Evolutionary conservation across 2,113 vertebrate genomes (phyloP).

Genomic region (Beaufortia kweichowensis): DNA sequence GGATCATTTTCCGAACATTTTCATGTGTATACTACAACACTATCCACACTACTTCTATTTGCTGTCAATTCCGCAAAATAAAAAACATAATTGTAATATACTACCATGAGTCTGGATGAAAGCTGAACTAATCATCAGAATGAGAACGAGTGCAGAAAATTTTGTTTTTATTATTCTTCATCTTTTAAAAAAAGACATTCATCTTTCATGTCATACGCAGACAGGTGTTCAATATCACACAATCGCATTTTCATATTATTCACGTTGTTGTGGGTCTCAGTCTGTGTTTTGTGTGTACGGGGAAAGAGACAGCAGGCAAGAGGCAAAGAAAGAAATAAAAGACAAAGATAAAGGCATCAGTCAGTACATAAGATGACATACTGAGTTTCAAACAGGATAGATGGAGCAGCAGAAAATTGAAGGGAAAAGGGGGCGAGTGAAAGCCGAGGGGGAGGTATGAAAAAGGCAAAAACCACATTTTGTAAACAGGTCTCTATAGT

Average conservation of each 20-base stretch:
- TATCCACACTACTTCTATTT: neutral
- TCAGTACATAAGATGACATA: slow-evolving; percentile 40
- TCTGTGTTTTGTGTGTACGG: neutral
- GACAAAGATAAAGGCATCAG: slow-evolving; percentile 13
- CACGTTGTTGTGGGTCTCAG: neutral
- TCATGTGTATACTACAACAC: neutral
- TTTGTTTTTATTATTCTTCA: neutral
- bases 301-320: neutral
- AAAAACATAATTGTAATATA: neutral
- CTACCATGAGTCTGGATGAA: neutral
- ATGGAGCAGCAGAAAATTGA: slow-evolving; percentile 46
- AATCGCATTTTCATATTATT: slow-evolving; percentile 19
- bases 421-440: slow-evolving; percentile 39
- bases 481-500: slow-evolving; percentile 79
- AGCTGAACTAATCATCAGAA: neutral
- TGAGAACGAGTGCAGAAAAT: neutral
- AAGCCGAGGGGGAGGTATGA: slow-evolving; percentile 55
- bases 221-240: slow-evolving; percentile 13
- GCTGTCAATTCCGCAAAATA: neutral
- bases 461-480: slow-evolving; percentile 65
- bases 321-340: slow-evolving; percentile 19
- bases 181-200: slow-evolving; percentile 15
- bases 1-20: neutral
- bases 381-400: slow-evolving; percentile 52
- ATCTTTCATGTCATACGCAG: neutral